These are phyloP conservation scores for Gobius niger DNA, from an alignment of 2,113 vertebrate genomes.

Conservation along the genomic window DNA sequence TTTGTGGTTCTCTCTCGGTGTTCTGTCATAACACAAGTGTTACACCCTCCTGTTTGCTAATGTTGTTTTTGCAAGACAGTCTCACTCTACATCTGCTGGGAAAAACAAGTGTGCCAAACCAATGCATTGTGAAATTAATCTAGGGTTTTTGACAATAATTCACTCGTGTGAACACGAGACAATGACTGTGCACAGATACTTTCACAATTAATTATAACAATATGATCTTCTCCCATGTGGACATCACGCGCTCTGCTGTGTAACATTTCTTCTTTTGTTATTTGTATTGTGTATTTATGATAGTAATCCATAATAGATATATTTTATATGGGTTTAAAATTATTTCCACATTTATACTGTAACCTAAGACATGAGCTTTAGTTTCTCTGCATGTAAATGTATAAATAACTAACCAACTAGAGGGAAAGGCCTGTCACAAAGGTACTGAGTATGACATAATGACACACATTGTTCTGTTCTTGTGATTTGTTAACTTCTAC, in stretches of 20 bases:
- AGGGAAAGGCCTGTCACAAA: no score
- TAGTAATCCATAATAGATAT: no score
- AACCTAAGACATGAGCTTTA: no score
- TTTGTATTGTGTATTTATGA: no score
- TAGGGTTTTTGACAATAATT: constrained; percentile 33
- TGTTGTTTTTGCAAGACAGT: constrained; percentile 42
- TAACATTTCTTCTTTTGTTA: no score
- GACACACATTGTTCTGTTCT: not conserved
- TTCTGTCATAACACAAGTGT: constrained; percentile 36
- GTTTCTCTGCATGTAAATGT: no score
- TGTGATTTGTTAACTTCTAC: constrained; percentile 20
- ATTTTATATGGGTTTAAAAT: no score
- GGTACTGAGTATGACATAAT: no score
- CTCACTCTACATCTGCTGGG: constrained; percentile 25
- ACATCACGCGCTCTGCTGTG: constrained; percentile 10
- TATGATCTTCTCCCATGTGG: constrained; percentile 12
- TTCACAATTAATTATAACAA: not conserved
- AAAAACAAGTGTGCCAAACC: constrained; percentile 42
- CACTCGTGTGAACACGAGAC: constrained; percentile 16
- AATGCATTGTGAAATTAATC: constrained; percentile 42
- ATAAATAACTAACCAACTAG: no score
- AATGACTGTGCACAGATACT: constrained; percentile 12
- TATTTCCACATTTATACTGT: no score
- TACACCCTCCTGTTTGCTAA: constrained; percentile 49
- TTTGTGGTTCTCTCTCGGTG: constrained; percentile 37